Percentiles rank a stretch among this genome's conserved stretches.
Conservation (phyloP, 53 echinoderm and acorn worm genomes). For the Zoroaster sp. region DNA sequence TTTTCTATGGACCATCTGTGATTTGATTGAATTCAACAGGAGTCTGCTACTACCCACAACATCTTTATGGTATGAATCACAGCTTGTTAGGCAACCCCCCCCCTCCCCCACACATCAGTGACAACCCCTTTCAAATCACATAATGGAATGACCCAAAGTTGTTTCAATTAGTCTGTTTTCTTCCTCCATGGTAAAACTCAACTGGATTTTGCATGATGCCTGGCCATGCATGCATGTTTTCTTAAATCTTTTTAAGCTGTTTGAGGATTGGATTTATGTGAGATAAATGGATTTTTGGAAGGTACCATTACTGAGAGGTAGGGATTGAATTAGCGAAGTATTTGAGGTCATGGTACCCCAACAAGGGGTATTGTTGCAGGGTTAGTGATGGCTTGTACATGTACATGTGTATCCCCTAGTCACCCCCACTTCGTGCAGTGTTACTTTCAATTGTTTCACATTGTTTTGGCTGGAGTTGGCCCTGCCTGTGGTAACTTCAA, state of each 20-base stretch:
- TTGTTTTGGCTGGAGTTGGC: not conserved
- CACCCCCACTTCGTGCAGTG: not conserved
- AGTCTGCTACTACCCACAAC: slow-evolving; percentile 17
- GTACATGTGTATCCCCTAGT: no score
- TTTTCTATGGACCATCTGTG: not conserved
- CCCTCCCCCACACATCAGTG: no score
- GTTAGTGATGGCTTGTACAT: no score
- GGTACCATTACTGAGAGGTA: slow-evolving; percentile 9
- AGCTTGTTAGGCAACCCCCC: slow-evolving; percentile 21
- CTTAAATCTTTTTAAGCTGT: no score
- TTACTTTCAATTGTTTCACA: not conserved
- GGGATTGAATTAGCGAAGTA: not conserved
- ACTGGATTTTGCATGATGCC: not conserved
- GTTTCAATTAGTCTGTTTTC: not conserved
- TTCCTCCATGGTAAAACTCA: not conserved
- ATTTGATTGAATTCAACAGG: not conserved
- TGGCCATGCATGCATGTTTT: no score
- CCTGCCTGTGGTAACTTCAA: not conserved
- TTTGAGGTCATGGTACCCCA: slow-evolving; percentile 38
- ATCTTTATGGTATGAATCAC: slow-evolving; percentile 30
- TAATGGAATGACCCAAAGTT: not conserved
- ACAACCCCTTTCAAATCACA: not conserved
- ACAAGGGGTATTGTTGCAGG: slow-evolving; percentile 27
- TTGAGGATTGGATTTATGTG: not conserved
- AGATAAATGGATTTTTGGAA: not conserved